Evolutionary conservation across 1,140 invertebrate genomes (phyloP), one percentile per base, ranked within the genome.

Genomic region (Lasaia peninsularis): DNA sequence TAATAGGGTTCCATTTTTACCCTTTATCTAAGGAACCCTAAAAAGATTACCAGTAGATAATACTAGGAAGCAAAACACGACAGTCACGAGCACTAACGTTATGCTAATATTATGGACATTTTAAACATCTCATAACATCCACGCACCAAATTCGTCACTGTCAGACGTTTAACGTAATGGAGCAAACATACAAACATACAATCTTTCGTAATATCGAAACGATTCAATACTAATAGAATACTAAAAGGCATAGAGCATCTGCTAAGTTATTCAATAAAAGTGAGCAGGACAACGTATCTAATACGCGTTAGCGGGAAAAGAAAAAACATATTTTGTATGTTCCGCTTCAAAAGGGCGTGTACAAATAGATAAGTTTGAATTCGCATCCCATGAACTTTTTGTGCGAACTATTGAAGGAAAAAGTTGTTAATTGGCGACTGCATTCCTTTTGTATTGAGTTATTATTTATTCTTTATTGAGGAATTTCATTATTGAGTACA

Each of bases 301-400:
- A 28, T 10, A 1, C 11, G 11, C 34, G 14, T 37, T 37, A 12
- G 78, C 44, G 60, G n/a, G 63, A 83, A 51, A 58, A 69, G 55
- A 71, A 73, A 32, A 48, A 55, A 4, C 64, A 56, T 73, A 68
- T 52, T 34, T 68, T 37, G 34, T 56, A 18, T 52, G 37, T 48
- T 40, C 65, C 55, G 52, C 34, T 32, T 60, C 49, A 59, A 63
- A 52, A 35, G 73, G 80, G 80, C 78, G 78, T 73, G 75, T 58
- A 70, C 71, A 60, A 73, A 80, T 80, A 83, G 78, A 83, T 69
- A 83, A 76, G 67, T 57, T 75, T 63, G 59, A 70, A 75, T 71
- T 72, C 69, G 73, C 73, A 72, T 69, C 65, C 55, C 63, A 82
- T 74, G 72, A 71, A 48, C 62, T 78, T 72, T 77, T 79, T 77